Evolutionary conservation across 1,140 invertebrate genomes (phyloP), one percentile per base, ranked within the genome.

Genomic region (Apis cerana): DNA sequence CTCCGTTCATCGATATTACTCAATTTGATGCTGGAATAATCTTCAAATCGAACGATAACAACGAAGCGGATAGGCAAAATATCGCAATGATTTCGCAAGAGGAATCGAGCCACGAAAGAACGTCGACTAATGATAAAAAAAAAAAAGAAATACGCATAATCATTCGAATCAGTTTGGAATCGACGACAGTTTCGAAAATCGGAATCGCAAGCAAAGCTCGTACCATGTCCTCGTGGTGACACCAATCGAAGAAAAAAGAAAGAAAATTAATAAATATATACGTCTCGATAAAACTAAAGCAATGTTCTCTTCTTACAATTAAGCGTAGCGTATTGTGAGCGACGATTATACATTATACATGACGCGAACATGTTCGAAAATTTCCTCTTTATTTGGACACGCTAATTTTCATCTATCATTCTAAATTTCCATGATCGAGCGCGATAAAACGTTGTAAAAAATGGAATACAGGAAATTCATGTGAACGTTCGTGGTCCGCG

Each of bases 291-390:
- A 12, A 72, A 72, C 84, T 86, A 86, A 58, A 86, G 54, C 23
- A 43, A 86, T 71, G 80, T 83, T 83, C 75, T 64, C 86, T 79
- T 83, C 75, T 86, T 71, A 75, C 75, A 75, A 69, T 72, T 77
- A 71, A 58, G 10, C 27, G 21, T 61, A 56, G 21, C 50, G 54
- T 68, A 52, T 13, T 21, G 10, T 33, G 54, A 10, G 21, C 19
- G 13, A 71, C 67, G 17, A 21, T 15, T 58, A 15, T 43, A 19
- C 33, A 43, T 43, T 43, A 78, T 64, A 33, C 23, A 27, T 9
- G 15, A 64, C 15, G 62, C 15, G 62, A 64, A 64, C 62, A 27
- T 33, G 23, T 64, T 64, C 62, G 62, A 64, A n/a, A 59, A 65
- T 64, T 56, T 1, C 9, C 72, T 67, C 43, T 48, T 48, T n/a